These are phyloP conservation scores for Nezara viridula DNA, from an alignment of 2,888 invertebrate genomes.

Conservation along the genomic window DNA sequence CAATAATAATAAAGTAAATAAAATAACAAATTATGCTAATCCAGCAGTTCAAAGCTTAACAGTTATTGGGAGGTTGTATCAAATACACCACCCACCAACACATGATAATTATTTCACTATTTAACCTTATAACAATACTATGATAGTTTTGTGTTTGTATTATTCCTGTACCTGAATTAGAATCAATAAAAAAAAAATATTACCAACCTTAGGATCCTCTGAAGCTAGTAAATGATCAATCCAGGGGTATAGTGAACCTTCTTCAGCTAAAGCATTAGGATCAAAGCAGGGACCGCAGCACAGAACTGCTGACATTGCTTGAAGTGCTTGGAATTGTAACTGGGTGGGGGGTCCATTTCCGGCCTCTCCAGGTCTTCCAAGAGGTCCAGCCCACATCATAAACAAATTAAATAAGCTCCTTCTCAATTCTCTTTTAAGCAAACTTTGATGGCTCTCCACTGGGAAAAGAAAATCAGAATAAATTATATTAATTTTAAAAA, in stretches of 20 bases:
- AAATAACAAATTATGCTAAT: no score
- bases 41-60: no score
- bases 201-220: conserved; percentile 83
- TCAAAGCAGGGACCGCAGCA: conserved; percentile 98
- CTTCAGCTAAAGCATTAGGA: conserved; percentile 85
- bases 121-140: background rate
- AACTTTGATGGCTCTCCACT: conserved; percentile 89
- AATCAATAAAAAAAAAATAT: background rate
- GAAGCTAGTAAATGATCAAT: conserved; percentile 91
- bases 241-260: conserved; percentile 94
- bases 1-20: background rate
- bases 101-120: no score
- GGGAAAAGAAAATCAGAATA: conserved; percentile 60
- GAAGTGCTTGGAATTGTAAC: conserved; percentile 76
- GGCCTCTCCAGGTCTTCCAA: conserved; percentile 77
- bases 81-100: background rate
- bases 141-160: background rate
- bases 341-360: conserved; percentile 66
- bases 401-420: conserved; percentile 92
- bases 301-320: conserved; percentile 96
- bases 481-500: background rate
- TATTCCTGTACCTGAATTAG: background rate
- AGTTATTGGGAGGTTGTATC: no score
- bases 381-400: conserved; percentile 93
- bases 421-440: conserved; percentile 89